Base-by-base conservation (phyloP, 2,888 invertebrate species). In the Tetragonisca angustula region DNA sequence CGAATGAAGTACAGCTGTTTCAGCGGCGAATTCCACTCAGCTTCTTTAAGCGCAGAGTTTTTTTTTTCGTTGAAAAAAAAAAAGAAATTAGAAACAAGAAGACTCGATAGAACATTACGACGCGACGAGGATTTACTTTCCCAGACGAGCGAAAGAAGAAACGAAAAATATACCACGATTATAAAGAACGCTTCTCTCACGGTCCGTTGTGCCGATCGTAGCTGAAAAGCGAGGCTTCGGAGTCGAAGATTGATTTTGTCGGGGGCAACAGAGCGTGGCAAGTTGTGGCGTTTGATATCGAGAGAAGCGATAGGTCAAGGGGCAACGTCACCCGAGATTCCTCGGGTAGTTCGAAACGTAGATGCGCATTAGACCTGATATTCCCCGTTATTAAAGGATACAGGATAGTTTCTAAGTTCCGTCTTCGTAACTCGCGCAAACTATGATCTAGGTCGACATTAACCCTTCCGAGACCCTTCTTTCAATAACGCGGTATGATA, bases 301-400 rank as follows among this genome's bases (percentile, higher is more conserved):
- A 67, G 68, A 74, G 77, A 80, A 52, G 81, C 80, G 84, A 87
- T 87, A 90, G 89, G 86, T 87, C 88, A 88, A 86, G 88, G 83
- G 85, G 88, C 61, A 70, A 78, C 82, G 80, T 88, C 79, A 68
- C 62, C 61, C 78, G 78, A 76, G 79, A 76, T 84, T 79, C 78
- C 49, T 70, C 74, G 83, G 32, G 76, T 79, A 78, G 59, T 61
- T 64, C 36, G 36, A 62, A 59, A 56, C 70, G 36, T 54, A 52
- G 62, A 27, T 70, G 32, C 56, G 62, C 61, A 6, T 70, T 50
- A 76, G 70, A 13, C n/a, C 50, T 43, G 43, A 69, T 79, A 61
- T 24, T 68, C 69, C 69, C 17, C 69, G 36, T 74, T 84, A 74
- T 71, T 74, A 70, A 70, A 64, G 17, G 24, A 52, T 50, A 11